Evolutionary conservation across 2,888 invertebrate genomes (phyloP), one percentile per base, ranked within the genome.

Genomic region (Elysia crispata): DNA sequence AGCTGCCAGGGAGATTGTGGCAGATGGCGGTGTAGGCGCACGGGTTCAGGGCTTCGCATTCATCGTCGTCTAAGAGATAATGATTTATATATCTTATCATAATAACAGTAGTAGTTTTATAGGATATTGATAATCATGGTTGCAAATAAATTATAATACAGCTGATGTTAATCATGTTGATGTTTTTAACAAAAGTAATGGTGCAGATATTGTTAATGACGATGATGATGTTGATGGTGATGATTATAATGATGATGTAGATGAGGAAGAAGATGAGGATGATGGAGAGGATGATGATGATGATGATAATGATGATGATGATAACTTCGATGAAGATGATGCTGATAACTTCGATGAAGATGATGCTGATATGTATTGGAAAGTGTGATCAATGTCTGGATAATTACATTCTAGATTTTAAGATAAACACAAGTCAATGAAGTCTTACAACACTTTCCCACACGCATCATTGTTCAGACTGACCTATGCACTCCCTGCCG

Each of bases 401-500:
- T n/a, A n/a, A n/a, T n/a, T n/a, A n/a, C n/a, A n/a, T n/a, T n/a
- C n/a, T n/a, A n/a, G n/a, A n/a, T n/a, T n/a, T n/a, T n/a, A n/a
- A n/a, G n/a, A n/a, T n/a, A n/a, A n/a, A n/a, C n/a, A n/a, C n/a
- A n/a, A n/a, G n/a, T n/a, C n/a, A n/a, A n/a, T n/a, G n/a, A n/a
- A n/a, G n/a, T n/a, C n/a, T n/a, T n/a, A n/a, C n/a, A n/a, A n/a
- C n/a, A n/a, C n/a, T n/a, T n/a, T n/a, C n/a, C n/a, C n/a, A n/a
- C n/a, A n/a, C n/a, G n/a, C n/a, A n/a, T n/a, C n/a, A n/a, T n/a
- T n/a, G n/a, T n/a, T n/a, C n/a, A n/a, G n/a, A n/a, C n/a, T n/a
- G n/a, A 89, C 89, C 88, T 76, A 85, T 84, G 73, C 89, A 89
- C 69, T 87, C 83, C 23, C 88, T 82, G 0, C 89, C 89, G 80